Evolutionary conservation across 2,113 vertebrate genomes (phyloP).

Genomic region (Atrichornis clamosus): DNA sequence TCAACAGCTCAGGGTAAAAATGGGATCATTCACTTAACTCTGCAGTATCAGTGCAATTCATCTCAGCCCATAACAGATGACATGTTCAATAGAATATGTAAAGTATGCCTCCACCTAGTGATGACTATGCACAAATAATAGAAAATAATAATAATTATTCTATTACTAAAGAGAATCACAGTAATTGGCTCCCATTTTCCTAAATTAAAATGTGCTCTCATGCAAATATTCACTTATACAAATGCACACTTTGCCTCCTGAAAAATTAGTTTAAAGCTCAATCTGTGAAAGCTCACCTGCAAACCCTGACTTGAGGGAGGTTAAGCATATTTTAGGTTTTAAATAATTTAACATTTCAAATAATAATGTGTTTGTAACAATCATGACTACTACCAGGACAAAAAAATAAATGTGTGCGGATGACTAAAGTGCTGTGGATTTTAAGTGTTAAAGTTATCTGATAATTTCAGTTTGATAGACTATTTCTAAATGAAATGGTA

Average conservation of each 20-base stretch:
- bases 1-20: not conserved
- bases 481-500: not conserved
- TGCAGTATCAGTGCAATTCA: not conserved
- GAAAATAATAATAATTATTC: slow-evolving; percentile 33
- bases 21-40: not conserved
- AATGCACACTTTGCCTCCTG: not conserved
- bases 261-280: not conserved
- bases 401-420: rapidly evolving
- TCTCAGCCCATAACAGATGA: slow-evolving; percentile 7
- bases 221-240: not conserved
- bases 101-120: slow-evolving; percentile 68
- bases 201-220: not conserved
- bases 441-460: not conserved
- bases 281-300: not conserved
- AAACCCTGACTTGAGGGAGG: not conserved
- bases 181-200: not conserved
- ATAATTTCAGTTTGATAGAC: not conserved
- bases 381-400: not conserved
- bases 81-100: slow-evolving; percentile 54
- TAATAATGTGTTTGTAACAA: not conserved
- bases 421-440: not conserved
- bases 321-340: not conserved
- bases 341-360: not conserved
- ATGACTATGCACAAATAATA: slow-evolving; percentile 55
- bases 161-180: not conserved